Percentiles rank a stretch among this genome's conserved stretches.
phyloP scores from a whole-genome alignment of 2,113 vertebrate genomes.

The Lanius ludovicianus region DNA sequence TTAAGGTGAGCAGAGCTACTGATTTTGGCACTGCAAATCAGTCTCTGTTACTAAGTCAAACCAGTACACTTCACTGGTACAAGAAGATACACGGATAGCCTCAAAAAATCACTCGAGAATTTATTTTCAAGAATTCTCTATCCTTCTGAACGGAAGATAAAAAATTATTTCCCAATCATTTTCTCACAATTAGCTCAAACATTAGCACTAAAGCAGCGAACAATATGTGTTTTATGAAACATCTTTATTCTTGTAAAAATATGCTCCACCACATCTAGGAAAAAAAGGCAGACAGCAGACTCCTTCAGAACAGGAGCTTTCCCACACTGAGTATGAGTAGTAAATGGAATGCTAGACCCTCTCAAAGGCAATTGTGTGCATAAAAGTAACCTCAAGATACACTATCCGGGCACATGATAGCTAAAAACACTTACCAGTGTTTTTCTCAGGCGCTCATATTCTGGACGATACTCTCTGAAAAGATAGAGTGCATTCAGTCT shows the following conservation, averaged over 20 bases:
- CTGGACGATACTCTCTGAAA: slow-evolving; percentile 91
- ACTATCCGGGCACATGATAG: fast-evolving
- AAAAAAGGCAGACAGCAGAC: not conserved
- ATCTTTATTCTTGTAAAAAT: not conserved
- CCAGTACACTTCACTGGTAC: not conserved
- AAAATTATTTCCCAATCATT: not conserved
- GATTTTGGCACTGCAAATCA: not conserved
- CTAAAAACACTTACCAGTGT: slow-evolving; percentile 79
- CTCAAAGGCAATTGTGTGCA: not conserved
- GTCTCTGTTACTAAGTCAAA: not conserved
- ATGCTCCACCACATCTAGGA: not conserved
- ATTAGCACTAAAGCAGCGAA: not conserved
- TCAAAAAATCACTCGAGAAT: not conserved
- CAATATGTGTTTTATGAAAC: not conserved
- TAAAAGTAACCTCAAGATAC: not conserved
- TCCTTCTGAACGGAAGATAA: not conserved
- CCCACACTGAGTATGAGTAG: not conserved
- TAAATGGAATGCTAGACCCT: not conserved
- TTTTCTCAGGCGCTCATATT: slow-evolving; percentile 87
- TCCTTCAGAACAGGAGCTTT: not conserved
- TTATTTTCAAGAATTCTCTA: not conserved
- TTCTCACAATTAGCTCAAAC: not conserved
- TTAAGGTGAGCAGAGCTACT: not conserved
- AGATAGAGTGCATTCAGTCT: not conserved
- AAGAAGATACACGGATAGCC: not conserved